Conservation (phyloP, 2,113 vertebrate species). For the Erythrolamprus reginae region DNA sequence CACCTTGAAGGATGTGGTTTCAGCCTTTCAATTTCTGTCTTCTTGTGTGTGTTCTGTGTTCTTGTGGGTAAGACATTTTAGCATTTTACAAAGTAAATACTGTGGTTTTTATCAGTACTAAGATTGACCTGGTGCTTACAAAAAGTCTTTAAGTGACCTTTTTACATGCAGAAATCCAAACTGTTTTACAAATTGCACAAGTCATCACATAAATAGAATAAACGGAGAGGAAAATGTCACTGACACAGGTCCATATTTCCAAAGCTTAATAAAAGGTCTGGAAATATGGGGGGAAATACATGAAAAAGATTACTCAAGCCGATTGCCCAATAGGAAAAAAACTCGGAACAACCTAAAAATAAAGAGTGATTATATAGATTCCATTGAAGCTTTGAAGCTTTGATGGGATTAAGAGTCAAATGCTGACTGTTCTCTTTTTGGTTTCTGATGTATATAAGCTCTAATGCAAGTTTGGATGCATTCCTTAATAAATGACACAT, state of each 20-base stretch:
- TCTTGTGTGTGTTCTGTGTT: neutral
- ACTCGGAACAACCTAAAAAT: neutral
- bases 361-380: neutral
- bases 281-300: neutral
- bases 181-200: conserved; percentile 9
- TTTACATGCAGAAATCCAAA: conserved; percentile 29
- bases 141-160: conserved; percentile 21
- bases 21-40: neutral
- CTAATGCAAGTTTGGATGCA: neutral
- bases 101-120: conserved; percentile 6
- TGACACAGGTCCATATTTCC: conserved; percentile 33
- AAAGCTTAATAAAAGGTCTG: conserved; percentile 7
- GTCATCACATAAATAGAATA: conserved; percentile 37
- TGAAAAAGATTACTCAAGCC: neutral
- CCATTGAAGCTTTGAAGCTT: neutral
- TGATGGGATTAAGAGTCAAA: neutral
- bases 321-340: neutral
- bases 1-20: neutral
- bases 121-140: neutral
- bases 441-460: neutral
- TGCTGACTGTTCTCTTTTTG: neutral
- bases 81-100: neutral
- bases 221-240: conserved; percentile 39
- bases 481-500: neutral
- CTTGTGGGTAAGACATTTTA: conserved; percentile 12